Conservation (phyloP, 2,888 invertebrate genomes). For the Amiota mariae region DNA sequence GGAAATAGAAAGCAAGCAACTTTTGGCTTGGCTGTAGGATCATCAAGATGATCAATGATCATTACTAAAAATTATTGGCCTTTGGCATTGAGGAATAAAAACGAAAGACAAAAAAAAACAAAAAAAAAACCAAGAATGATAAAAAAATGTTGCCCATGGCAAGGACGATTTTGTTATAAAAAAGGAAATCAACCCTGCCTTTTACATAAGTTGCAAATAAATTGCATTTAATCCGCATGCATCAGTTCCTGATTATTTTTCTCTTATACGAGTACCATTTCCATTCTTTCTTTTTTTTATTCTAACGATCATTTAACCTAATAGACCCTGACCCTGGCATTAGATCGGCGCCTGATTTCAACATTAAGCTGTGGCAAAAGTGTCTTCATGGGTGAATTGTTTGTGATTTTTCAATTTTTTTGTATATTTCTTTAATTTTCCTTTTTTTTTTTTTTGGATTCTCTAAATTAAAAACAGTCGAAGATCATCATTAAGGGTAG, state of each 20-base stretch:
- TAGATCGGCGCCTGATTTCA: not conserved
- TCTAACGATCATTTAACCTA: conserved; percentile 70
- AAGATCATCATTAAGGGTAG: no score
- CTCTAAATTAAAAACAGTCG: conserved; percentile 34
- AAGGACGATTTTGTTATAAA: not conserved
- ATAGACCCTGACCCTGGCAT: conserved; percentile 67
- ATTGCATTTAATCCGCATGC: conserved; percentile 29
- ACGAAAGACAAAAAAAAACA: conserved; percentile 13
- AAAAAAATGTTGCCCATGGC: not conserved
- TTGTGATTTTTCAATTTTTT: conserved; percentile 27
- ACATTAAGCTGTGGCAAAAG: conserved; percentile 67
- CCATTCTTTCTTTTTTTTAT: not conserved
- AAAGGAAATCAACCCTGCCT: conserved; percentile 14
- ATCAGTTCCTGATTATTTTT: conserved; percentile 48
- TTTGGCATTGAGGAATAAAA: not conserved
- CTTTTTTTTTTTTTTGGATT: no score
- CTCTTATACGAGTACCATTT: conserved; percentile 22
- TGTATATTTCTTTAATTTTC: conserved; percentile 54
- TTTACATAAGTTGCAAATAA: conserved; percentile 26
- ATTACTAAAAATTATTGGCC: conserved; percentile 17
- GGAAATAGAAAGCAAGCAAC: no score
- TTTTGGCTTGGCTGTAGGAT: not conserved
- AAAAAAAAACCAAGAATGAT: conserved; percentile 12
- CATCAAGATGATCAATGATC: conserved; percentile 27
- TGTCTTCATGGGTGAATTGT: conserved; percentile 60